These are phyloP conservation scores for Chelon labrosus DNA, from an alignment of 2,797 vertebrate genomes.

Conservation along the genomic window DNA sequence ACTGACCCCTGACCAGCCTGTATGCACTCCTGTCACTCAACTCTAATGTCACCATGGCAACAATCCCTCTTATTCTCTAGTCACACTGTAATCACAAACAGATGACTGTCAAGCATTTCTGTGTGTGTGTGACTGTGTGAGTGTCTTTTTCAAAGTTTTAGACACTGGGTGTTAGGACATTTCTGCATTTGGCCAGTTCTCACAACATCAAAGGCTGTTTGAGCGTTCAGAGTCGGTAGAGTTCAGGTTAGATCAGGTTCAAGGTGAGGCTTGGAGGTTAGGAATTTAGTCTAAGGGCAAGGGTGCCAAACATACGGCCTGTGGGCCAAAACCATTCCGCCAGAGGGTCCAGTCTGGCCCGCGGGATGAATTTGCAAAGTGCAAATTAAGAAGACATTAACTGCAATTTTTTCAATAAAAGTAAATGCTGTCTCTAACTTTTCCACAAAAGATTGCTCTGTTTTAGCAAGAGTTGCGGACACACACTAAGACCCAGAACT, in stretches of 20 bases:
- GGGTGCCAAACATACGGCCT: too few species aligned
- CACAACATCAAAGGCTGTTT: constrained; percentile 9
- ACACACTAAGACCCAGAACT: too few species aligned
- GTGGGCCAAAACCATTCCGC: too few species aligned
- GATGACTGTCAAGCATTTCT: constrained; percentile 2
- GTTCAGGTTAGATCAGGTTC: not conserved
- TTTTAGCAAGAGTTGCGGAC: too few species aligned
- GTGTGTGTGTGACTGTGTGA: constrained; percentile 8
- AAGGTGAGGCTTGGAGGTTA: not conserved
- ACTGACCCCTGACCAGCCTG: constrained; percentile 29
- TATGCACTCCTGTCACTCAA: constrained; percentile 35
- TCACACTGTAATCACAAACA: constrained; percentile 31
- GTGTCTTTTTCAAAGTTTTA: not conserved
- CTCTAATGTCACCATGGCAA: constrained; percentile 16
- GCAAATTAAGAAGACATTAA: too few species aligned
- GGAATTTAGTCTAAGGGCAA: too few species aligned
- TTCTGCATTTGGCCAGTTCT: constrained; percentile 1
- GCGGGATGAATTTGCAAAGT: too few species aligned
- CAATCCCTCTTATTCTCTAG: not conserved
- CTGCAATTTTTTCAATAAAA: too few species aligned
- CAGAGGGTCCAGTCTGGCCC: too few species aligned
- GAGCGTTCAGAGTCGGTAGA: not conserved
- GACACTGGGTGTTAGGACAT: not conserved
- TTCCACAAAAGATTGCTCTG: too few species aligned
- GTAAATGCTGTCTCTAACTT: too few species aligned